Evolutionary conservation across 2,113 vertebrate genomes (phyloP), one percentile per base, ranked within the genome.

Genomic region (Lophius piscatorius): DNA sequence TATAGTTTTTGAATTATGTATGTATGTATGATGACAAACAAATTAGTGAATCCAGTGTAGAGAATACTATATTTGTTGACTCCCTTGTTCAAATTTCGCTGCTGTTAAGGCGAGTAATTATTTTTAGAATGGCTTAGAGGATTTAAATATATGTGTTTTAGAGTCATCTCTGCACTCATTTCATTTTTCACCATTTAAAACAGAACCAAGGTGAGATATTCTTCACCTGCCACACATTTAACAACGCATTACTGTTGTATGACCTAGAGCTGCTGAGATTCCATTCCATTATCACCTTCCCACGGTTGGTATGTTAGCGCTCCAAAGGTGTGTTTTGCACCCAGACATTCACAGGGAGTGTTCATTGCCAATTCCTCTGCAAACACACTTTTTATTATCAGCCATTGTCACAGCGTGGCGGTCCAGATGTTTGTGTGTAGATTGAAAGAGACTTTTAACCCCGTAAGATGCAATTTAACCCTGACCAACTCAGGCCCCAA

Each of bases 241-340:
- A 33, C 64, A 59, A 17, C 58, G 52, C 24, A n/a, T 26, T 44
- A 52, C 23, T 18, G 48, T 26, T n/a, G n/a, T 6, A 4, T 71
- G 71, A 57, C 72, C 74, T 79, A 75, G 61, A 23, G 36, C 63
- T 63, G 63, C 41, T 34, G 62, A 64, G 60, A 74, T 62, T 54
- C 47, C 39, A 52, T 78, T 54, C 67, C 46, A 84, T 82, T 82
- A 87, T 80, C 78, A 81, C 76, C 76, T 75, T 29, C 62, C 66
- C 47, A 47, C 62, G 54, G 41, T 69, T 74, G 56, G 56, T 42
- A 9, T 52, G 67, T 31, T 20, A 22, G 41, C 8, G 42, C 50
- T 72, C 60, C 50, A 71, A 36, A 70, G 39, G 40, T 17, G 11
- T 31, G 39, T 82, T 82, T 80, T 56, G 50, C 72, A 70, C 54